Conservation (phyloP, 2,797 vertebrate genomes). For the Crenichthys baileyi region DNA sequence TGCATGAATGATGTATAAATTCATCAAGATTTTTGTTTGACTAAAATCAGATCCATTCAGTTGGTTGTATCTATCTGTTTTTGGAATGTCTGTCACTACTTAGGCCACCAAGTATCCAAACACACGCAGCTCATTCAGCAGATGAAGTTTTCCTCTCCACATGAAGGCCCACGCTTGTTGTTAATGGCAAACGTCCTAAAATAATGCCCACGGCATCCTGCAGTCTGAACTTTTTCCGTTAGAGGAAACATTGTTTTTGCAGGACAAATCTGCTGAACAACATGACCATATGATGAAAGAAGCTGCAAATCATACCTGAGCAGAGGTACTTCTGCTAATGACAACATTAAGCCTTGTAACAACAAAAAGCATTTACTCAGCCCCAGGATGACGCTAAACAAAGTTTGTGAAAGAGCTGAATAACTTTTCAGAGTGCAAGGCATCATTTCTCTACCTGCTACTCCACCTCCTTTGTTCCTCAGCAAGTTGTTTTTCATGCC, state of each 20-base stretch:
- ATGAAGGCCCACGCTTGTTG: constrained; percentile 65
- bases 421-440: constrained; percentile 17
- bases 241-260: constrained; percentile 61
- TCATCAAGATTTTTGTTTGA: constrained; percentile 24
- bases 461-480: constrained; percentile 40
- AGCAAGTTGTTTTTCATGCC: constrained; percentile 62
- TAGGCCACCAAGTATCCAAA: constrained; percentile 59
- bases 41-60: constrained; percentile 45
- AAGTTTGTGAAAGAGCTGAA: constrained; percentile 15
- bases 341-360: constrained; percentile 34
- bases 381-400: constrained; percentile 8
- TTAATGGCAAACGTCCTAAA: constrained; percentile 82
- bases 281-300: constrained; percentile 70
- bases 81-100: constrained; percentile 63
- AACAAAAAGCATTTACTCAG: constrained; percentile 35
- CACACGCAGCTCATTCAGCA: constrained; percentile 66
- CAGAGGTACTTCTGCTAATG: constrained; percentile 42
- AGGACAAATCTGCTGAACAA: constrained; percentile 63
- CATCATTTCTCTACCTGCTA: constrained; percentile 16
- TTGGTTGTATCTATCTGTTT: constrained; percentile 47
- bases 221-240: constrained; percentile 40
- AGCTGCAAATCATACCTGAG: constrained; percentile 59
- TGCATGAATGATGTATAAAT: not conserved
- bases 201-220: constrained; percentile 64
- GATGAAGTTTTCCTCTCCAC: constrained; percentile 68